These are phyloP conservation scores for Scomber scombrus DNA, from an alignment of 2,113 vertebrate species.

Conservation along the genomic window DNA sequence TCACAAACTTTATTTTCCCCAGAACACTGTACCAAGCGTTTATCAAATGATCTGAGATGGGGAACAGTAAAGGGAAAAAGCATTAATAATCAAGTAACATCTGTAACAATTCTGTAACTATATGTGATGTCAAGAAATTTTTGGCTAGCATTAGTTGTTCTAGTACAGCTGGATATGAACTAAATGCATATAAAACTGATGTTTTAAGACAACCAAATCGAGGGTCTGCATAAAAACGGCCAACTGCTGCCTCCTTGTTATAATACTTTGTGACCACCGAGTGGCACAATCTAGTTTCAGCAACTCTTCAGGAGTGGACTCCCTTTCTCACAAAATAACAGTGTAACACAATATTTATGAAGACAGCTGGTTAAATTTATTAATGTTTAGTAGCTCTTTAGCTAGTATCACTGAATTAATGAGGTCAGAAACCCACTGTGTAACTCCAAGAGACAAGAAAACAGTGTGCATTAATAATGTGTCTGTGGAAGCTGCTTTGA, in stretches of 20 bases:
- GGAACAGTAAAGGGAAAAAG: background rate
- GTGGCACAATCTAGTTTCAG: constrained; percentile 38
- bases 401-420: background rate
- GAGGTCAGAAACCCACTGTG: background rate
- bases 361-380: background rate
- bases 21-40: background rate
- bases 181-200: background rate
- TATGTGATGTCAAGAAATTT: too few relatives aligned
- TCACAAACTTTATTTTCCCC: background rate
- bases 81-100: background rate
- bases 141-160: background rate
- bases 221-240: background rate
- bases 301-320: background rate
- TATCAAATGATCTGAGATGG: constrained; percentile 14
- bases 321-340: background rate
- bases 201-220: background rate
- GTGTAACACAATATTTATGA: background rate
- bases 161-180: background rate
- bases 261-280: constrained; percentile 52
- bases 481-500: background rate
- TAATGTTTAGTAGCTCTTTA: background rate
- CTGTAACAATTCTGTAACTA: background rate
- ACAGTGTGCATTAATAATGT: background rate
- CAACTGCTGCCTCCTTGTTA: constrained; percentile 3
- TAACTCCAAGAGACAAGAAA: background rate